Base-by-base conservation (phyloP, 2,113 vertebrate species). In the Ictidomys tridecemlineatus region DNA sequence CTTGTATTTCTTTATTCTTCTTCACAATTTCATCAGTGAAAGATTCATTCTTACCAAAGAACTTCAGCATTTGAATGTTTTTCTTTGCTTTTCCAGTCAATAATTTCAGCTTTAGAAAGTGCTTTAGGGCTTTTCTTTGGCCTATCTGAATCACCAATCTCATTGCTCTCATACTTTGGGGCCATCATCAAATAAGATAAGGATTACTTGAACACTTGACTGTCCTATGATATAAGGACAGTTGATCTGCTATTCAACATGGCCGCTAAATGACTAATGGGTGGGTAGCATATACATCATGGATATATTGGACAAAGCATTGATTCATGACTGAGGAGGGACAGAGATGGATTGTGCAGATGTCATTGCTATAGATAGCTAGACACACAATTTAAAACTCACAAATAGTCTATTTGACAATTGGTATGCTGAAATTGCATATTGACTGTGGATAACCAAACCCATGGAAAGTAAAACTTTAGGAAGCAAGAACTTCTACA, bases 141-240 rank as follows among this genome's bases (percentile, higher is more conserved):
- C 42, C 18, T 3, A 26, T 34, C 11, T 45, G 63, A 34, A 67
- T 22, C 11, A 17, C 61, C 61, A 24, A 5, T 30, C 34, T 20
- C 42, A 48, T 6, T 6, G 1, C 17, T 85, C 14, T 45, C 20
- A 9, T 1, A 32, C 58, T 20, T 45, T 65, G 37, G 39, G 39
- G 9, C 20, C 26, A 34, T 45, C 1, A 39, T 30, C 8, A 61
- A 61, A 24, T 18, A n/a, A 82, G 37, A 82, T 17, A 2, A 39
- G 9, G 20, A 12, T 16, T 8, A 14, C 39, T 24, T 20, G 82
- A 14, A 24, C 61, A 34, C 42, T 13, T 48, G 39, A 61, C 58
- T 24, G 58, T 4, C 2, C 26, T 7, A 28, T 6, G 28, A 22
- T 7, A 2, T 2, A 2, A 14, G 24, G 24, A 5, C 39, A 45